These are phyloP conservation scores for Trypoxylon attenuatum DNA, from an alignment of 2,888 invertebrate genomes.

Conservation along the genomic window DNA sequence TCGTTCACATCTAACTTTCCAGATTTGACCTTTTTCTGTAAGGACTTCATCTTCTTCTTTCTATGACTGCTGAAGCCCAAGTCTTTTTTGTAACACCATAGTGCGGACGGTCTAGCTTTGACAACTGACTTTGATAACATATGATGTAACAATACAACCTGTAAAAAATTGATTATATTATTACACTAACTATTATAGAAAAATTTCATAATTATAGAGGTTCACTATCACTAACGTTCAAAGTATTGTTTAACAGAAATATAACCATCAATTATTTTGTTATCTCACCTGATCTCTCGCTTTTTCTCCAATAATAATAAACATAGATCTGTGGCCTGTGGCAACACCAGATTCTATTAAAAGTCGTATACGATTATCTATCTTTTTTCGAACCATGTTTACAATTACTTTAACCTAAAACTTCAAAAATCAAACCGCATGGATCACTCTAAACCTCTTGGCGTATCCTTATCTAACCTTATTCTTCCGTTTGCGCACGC, in stretches of 20 bases:
- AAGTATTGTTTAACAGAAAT: background rate
- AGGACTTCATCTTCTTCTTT: constrained; percentile 91
- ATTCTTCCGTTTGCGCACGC: too few species aligned
- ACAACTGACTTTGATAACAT: constrained; percentile 96
- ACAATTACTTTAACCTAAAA: background rate
- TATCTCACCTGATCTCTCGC: constrained; percentile 90
- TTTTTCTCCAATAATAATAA: constrained; percentile 96
- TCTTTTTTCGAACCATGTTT: constrained; percentile 93
- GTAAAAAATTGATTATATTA: constrained; percentile 50
- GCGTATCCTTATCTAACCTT: too few species aligned
- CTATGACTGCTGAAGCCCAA: constrained; percentile 83
- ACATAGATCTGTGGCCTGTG: constrained; percentile 92
- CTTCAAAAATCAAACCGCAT: constrained; percentile 1
- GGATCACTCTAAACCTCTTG: background rate
- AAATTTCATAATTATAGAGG: background rate
- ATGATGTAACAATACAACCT: constrained; percentile 98
- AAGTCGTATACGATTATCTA: constrained; percentile 95
- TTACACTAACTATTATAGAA: background rate
- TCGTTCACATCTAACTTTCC: constrained; percentile 93
- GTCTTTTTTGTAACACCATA: constrained; percentile 98
- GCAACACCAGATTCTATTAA: constrained; percentile 98
- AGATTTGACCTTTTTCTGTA: constrained; percentile 89
- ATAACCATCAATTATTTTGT: background rate
- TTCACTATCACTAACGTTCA: background rate
- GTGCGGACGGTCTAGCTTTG: constrained; percentile 92